Base-by-base conservation (phyloP, 2,888 invertebrate species). In the Phoenoteleia sp. region DNA sequence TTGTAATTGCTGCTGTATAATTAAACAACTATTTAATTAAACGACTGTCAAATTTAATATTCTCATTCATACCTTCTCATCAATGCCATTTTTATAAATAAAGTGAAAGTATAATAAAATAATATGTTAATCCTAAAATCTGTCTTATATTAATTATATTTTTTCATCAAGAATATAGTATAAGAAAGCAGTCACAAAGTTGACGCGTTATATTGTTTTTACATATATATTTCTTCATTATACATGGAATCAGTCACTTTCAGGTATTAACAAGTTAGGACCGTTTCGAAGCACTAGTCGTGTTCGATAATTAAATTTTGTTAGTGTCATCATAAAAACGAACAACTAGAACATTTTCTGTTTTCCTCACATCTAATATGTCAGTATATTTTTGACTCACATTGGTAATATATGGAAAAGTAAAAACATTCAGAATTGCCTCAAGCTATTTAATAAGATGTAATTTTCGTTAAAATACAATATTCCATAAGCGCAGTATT, bases 221-320 rank as follows among this genome's bases (percentile, higher is more conserved):
- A 79, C 64, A 71, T 81, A 67, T 49, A 72, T 67, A 80, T 56
- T 62, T 71, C 36, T 19, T 71, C 52, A 66, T 74, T 64, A 56
- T 58, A 80, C 66, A 74, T 74, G 74, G 52, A 42, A 49, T 81
- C 75, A 75, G 75, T 81, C 81, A 81, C 54, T 81, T 74, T 75
- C 54, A 62, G 54, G 69, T 75, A 81, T 60, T 75, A 81, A 83
- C 77, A 58, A 72, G 56, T 83, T 83, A 83, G 83, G 67, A 58
- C 83, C 83, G 83, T 83, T 83, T 49, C 23, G 17, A 83, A 77
- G 58, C 72, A 77, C 3, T 74, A 60, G 23, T 67, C 19, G 54
- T 15, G 49, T n/a, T 36, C 13, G 21, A 42, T 25, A 60, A 25
- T 58, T 60, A 7, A 64, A 62, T 21, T 54, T 36, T 56, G 11